A percentile compares a stretch with the other conserved stretches of the same genome.
Evolutionary conservation across 2,888 invertebrate genomes (phyloP).

Genomic region (Metacarcinus magister): DNA sequence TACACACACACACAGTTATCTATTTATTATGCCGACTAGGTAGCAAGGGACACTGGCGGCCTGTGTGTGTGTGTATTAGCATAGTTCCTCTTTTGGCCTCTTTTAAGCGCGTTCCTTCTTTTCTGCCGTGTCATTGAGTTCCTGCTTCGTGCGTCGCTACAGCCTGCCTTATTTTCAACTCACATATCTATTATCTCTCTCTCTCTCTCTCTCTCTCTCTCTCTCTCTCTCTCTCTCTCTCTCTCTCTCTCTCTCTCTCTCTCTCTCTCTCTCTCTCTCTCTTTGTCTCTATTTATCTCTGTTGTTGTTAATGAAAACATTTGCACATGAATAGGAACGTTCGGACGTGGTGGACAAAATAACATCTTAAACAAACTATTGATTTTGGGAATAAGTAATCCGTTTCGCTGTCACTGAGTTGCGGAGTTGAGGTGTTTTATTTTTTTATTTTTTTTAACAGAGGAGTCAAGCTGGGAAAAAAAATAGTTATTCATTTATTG

Average conservation of each 20-base stretch:
- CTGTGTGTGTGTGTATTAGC: background rate
- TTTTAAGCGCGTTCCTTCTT: background rate
- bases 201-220: slow-evolving; percentile 50
- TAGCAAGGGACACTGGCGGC: background rate
- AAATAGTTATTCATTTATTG: background rate
- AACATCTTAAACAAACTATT: background rate
- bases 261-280: background rate
- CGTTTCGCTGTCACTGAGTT: background rate
- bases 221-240: background rate
- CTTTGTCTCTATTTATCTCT: background rate
- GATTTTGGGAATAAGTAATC: background rate
- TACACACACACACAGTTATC: slow-evolving; percentile 13
- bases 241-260: background rate
- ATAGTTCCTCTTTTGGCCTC: background rate
- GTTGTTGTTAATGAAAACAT: background rate
- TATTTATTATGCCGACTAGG: slow-evolving; percentile 18
- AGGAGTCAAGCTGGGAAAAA: background rate
- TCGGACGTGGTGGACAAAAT: background rate
- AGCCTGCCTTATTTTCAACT: background rate
- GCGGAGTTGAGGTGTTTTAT: background rate
- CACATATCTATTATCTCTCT: background rate
- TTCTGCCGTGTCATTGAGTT: background rate
- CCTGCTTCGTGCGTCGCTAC: background rate
- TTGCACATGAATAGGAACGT: background rate
- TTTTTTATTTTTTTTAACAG: background rate